These are phyloP conservation scores for Atta colombica DNA, from an alignment of 1,140 invertebrate genomes.

Conservation along the genomic window DNA sequence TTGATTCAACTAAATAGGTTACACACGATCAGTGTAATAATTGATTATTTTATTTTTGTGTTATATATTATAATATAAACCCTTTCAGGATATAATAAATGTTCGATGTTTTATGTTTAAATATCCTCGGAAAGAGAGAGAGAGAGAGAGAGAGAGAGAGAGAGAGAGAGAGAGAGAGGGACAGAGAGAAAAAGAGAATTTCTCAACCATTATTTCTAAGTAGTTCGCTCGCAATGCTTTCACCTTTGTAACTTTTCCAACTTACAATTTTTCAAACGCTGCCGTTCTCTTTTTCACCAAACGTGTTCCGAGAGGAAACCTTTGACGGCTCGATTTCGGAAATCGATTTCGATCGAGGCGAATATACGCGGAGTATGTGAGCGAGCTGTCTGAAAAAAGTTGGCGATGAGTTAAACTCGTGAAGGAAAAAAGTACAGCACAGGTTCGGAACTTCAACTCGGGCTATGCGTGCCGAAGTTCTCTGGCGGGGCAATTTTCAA, in stretches of 20 bases:
- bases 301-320: conserved; percentile 20
- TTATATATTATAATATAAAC: neutral
- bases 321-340: conserved; percentile 50
- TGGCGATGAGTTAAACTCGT: conserved; percentile 47
- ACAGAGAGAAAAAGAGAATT: neutral
- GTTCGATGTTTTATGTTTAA: neutral
- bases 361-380: conserved; percentile 1
- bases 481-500: conserved; percentile 39
- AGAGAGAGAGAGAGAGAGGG: no score
- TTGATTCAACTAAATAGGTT: no score
- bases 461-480: conserved; percentile 59
- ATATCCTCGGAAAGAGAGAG: neutral
- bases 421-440: conserved; percentile 58
- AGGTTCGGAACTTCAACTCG: conserved; percentile 62
- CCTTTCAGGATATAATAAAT: neutral
- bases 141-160: no score
- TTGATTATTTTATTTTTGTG: neutral
- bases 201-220: conserved; percentile 18
- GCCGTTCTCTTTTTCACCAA: conserved; percentile 27
- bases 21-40: neutral
- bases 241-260: conserved; percentile 26
- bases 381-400: conserved; percentile 52
- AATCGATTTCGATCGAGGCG: conserved; percentile 36
- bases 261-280: conserved; percentile 26
- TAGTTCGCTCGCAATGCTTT: conserved; percentile 15